phyloP scores from a whole-genome alignment of 2,113 vertebrate species.

The Candoia aspera region DNA sequence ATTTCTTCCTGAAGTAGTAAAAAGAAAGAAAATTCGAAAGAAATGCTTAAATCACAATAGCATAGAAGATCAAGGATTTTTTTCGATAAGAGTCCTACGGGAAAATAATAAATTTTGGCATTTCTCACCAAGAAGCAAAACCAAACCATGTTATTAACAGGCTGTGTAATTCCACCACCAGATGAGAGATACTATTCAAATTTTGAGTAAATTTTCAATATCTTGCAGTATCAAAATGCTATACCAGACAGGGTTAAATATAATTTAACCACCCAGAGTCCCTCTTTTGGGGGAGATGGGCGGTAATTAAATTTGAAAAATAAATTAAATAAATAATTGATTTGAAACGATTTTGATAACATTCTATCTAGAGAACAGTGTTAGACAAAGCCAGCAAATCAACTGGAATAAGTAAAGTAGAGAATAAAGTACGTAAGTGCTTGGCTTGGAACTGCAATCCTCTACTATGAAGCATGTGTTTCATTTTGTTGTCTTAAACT shows the following conservation, averaged over 20 bases:
- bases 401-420: neutral
- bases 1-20: constrained; percentile 72
- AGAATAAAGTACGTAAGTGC: neutral
- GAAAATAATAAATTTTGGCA: neutral
- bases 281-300: no score
- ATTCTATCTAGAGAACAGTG: neutral
- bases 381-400: neutral
- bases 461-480: neutral
- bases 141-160: neutral
- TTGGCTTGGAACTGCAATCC: neutral
- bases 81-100: neutral
- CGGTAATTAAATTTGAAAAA: no score
- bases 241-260: neutral
- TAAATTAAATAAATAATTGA: no score
- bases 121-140: neutral
- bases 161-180: neutral
- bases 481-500: neutral
- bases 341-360: neutral
- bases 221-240: neutral
- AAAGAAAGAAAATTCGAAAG: neutral
- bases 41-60: neutral
- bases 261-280: no score
- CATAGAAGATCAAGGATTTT: neutral
- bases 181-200: neutral
- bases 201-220: neutral